Evolutionary conservation across 2,797 vertebrate genomes (phyloP), one percentile per base, ranked within the genome.

Genomic region (Crocodylus rhombifer): DNA sequence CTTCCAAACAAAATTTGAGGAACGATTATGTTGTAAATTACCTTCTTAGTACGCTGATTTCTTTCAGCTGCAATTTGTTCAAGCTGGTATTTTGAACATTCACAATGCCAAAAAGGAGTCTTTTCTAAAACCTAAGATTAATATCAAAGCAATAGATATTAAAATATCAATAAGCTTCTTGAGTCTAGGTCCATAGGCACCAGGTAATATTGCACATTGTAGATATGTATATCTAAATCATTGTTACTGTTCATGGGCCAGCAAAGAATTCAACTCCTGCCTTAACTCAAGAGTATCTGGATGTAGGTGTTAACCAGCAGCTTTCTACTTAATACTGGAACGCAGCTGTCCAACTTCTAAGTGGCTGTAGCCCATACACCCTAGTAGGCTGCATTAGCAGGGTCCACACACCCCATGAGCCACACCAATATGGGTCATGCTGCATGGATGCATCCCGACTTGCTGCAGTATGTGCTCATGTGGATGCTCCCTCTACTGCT

Each of bases 61-160:
- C 92, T 91, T 81, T 92, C 15, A 62, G 92, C 89, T 10, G 77
- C 71, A 18, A 65, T 87, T 65, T 90, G 62, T 77, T 92, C 94
- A 95, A 89, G 84, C 89, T 90, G 87, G 95, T 90, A 87, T 92
- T 95, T 69, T 62, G 74, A 82, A 85, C 61, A 73, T 93, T 81
- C 75, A 62, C 57, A 64, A 91, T 93, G 82, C 93, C 93, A 79
- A 80, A 83, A 61, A 93, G 88, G 21, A 5, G 73, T 93, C 96
- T 95, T 92, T 73, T 95, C 81, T 92, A 73, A 78, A 95, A 95
- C 94, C 95, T 97, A 95, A 83, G 91, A 20, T 77, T 78, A 5
- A 91, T 95, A 82, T 95, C 81, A 88, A 93, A 96, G 91, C 73
- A 78, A 88, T 92, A 94, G 71, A 91, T 28, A 77, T 80, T 28